Evolutionary conservation across 2,888 invertebrate genomes (phyloP).

Genomic region (Eupeodes luniger): DNA sequence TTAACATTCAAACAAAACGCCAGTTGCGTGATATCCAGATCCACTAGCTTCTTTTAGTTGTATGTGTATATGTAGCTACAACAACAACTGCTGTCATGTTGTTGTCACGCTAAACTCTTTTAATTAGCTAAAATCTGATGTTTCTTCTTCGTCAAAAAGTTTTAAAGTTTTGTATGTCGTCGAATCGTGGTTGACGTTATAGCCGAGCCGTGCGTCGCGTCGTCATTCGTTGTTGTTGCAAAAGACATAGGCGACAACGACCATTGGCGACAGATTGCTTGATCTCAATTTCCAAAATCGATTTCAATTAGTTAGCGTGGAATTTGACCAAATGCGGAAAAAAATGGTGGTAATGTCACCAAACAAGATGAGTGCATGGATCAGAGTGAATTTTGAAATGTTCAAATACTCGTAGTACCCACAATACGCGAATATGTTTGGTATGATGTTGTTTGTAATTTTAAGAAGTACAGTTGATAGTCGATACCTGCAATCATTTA

Average conservation of each 20-base stretch:
- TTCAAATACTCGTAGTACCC: constrained; percentile 9
- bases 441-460: constrained; percentile 34
- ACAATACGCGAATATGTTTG: constrained; percentile 21
- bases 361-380: constrained; percentile 64
- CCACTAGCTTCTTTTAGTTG: constrained; percentile 9
- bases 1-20: constrained; percentile 27
- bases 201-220: background rate
- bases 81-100: constrained; percentile 44
- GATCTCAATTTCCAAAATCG: constrained; percentile 74
- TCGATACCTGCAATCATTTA: constrained; percentile 30
- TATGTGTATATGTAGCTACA: background rate
- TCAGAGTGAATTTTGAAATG: constrained; percentile 70
- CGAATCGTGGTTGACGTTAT: background rate
- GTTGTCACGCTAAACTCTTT: constrained; percentile 67
- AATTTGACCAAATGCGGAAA: constrained; percentile 66
- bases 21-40: constrained; percentile 59
- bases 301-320: constrained; percentile 75
- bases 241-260: constrained; percentile 37
- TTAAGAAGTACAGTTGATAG: constrained; percentile 9
- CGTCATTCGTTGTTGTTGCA: constrained; percentile 18
- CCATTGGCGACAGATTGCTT: constrained; percentile 67
- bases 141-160: constrained; percentile 51
- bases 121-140: constrained; percentile 62
- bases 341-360: constrained; percentile 66
- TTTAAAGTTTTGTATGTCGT: constrained; percentile 17